Evolutionary conservation across 2,797 vertebrate genomes (phyloP).

Genomic region (Urophycis tenuis): DNA sequence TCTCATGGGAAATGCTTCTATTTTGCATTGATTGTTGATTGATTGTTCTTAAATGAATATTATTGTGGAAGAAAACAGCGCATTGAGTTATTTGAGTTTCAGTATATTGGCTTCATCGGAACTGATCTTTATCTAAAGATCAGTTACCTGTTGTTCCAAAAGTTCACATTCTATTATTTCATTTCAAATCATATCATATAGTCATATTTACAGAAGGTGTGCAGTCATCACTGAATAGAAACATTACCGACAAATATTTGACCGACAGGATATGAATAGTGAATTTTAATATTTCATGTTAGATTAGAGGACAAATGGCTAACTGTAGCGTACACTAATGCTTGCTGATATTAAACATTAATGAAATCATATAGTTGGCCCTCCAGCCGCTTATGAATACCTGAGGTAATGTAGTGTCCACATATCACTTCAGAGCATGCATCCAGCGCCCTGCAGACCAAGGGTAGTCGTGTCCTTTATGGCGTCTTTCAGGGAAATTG

Average conservation of each 20-base stretch:
- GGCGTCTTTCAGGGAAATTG: constrained; percentile 44
- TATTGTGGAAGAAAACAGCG: no score
- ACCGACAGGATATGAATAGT: neutral
- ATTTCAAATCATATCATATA: neutral
- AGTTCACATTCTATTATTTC: neutral
- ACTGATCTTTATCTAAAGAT: no score
- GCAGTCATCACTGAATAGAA: neutral
- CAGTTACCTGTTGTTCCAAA: neutral
- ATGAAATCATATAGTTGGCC: neutral
- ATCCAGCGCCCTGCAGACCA: constrained; percentile 44
- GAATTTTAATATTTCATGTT: neutral
- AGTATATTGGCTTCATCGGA: no score
- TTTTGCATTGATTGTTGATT: no score
- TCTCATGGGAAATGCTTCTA: no score
- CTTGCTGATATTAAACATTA: neutral
- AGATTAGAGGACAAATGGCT: neutral
- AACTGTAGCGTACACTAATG: neutral
- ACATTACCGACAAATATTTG: neutral
- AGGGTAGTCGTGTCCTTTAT: constrained; percentile 49
- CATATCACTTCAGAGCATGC: constrained; percentile 29
- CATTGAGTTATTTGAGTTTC: no score
- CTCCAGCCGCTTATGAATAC: constrained; percentile 17
- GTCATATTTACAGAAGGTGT: neutral
- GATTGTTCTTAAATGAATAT: no score
- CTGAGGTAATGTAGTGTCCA: constrained; percentile 24